phyloP scores from a whole-genome alignment of 2,113 vertebrate species.

The Leptosomus discolor region DNA sequence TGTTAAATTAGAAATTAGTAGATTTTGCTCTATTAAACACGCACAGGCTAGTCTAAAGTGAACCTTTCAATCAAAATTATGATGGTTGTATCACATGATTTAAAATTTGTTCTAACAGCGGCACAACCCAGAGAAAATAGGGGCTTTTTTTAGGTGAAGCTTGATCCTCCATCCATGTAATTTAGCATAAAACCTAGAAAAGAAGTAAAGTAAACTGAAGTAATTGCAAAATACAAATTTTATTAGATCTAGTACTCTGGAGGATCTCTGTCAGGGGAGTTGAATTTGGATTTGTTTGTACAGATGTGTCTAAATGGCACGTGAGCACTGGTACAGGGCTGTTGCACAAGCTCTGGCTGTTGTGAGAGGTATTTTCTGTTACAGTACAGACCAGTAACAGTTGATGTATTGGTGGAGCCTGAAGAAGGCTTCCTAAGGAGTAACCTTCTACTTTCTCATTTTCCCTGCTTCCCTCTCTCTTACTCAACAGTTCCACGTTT shows the following conservation, averaged over 20 bases:
- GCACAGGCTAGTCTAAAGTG: background rate
- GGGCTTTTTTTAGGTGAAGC: background rate
- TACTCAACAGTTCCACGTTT: rapidly evolving
- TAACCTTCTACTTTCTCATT: background rate
- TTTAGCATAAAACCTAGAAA: conserved; percentile 30
- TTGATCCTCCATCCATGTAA: conserved; percentile 9
- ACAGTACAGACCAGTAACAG: background rate
- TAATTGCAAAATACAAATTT: conserved; percentile 50
- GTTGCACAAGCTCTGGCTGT: background rate
- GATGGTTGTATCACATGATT: background rate
- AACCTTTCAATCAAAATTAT: background rate
- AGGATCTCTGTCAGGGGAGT: background rate
- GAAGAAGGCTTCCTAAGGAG: background rate
- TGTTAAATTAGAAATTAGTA: background rate
- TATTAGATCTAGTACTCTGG: background rate
- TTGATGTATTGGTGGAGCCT: background rate
- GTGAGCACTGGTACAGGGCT: background rate
- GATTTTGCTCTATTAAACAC: background rate
- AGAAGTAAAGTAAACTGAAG: conserved; percentile 43
- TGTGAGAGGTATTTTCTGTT: background rate
- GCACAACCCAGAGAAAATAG: background rate
- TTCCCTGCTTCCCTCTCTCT: background rate
- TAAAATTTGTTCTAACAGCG: background rate
- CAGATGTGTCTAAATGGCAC: background rate
- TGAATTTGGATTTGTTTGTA: conserved; percentile 20